These are phyloP conservation scores for Orchesellides sinensis DNA, from an alignment of 2,888 invertebrate species.

Conservation along the genomic window DNA sequence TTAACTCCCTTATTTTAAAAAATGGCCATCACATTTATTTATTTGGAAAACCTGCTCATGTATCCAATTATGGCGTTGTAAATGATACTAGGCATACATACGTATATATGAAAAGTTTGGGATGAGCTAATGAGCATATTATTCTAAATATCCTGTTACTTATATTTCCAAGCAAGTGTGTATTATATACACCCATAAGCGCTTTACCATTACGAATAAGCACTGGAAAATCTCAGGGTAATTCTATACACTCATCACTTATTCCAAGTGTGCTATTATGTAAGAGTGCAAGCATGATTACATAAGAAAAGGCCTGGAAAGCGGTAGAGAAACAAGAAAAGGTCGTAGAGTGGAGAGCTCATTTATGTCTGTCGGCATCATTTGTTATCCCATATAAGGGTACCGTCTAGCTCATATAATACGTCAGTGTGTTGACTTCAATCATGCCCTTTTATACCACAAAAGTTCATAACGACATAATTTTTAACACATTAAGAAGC, in stretches of 20 bases:
- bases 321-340: neutral
- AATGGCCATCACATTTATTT: too few species aligned
- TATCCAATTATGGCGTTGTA: too few species aligned
- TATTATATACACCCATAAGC: neutral
- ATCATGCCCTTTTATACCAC: constrained; percentile 65
- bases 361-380: constrained; percentile 71
- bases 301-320: neutral
- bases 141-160: too few species aligned
- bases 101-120: too few species aligned
- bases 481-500: constrained; percentile 70
- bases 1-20: too few species aligned
- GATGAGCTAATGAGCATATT: too few species aligned
- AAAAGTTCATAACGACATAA: constrained; percentile 69
- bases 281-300: constrained; percentile 5
- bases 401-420: constrained; percentile 26
- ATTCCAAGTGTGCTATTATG: constrained; percentile 3
- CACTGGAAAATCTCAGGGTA: too few species aligned
- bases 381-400: constrained; percentile 73
- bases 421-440: constrained; percentile 63
- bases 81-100: too few species aligned
- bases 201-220: too few species aligned
- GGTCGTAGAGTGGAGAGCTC: constrained; percentile 47
- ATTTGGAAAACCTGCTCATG: too few species aligned
- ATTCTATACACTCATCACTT: neutral
- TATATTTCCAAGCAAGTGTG: neutral